These are phyloP conservation scores for Latrodectus geometricus DNA, from an alignment of 1,140 invertebrate genomes.

Conservation along the genomic window DNA sequence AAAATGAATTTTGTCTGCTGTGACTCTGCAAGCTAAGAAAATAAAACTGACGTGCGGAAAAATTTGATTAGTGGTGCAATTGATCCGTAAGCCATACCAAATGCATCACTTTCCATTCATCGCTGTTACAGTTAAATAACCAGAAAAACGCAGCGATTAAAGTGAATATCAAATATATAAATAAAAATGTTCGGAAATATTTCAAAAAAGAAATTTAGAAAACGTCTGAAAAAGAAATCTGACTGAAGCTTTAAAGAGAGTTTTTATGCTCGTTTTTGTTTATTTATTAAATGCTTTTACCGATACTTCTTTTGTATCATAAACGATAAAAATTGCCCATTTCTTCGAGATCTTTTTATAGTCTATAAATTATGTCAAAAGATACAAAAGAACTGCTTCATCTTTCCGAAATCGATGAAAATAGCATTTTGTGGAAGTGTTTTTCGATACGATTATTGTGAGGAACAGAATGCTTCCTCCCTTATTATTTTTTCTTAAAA, in stretches of 20 bases:
- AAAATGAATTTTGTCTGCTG: conserved; percentile 11
- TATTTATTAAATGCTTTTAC: conserved; percentile 48
- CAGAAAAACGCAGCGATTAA: background rate
- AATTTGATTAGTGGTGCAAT: conserved; percentile 26
- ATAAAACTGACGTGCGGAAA: conserved; percentile 17
- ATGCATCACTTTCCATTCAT: background rate
- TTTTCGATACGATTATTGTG: conserved; percentile 27
- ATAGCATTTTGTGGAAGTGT: conserved; percentile 37
- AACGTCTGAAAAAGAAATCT: conserved; percentile 18
- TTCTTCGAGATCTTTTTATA: conserved; percentile 41
- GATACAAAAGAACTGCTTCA: conserved; percentile 21
- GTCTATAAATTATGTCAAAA: conserved; percentile 46
- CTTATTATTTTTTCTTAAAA: too few relatives aligned
- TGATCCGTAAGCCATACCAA: conserved; percentile 8
- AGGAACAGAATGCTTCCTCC: too few relatives aligned
- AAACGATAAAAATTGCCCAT: conserved; percentile 57
- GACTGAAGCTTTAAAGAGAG: conserved; percentile 25
- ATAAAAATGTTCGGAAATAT: background rate
- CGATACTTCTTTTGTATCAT: conserved; percentile 34
- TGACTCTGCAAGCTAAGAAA: background rate
- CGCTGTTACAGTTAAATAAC: background rate
- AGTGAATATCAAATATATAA: conserved; percentile 3
- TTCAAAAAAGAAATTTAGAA: background rate
- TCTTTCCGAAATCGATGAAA: conserved; percentile 32
- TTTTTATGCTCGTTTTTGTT: conserved; percentile 30